Base-by-base conservation (phyloP, 2,888 invertebrate species). In the Muschampia plurimacula region DNA sequence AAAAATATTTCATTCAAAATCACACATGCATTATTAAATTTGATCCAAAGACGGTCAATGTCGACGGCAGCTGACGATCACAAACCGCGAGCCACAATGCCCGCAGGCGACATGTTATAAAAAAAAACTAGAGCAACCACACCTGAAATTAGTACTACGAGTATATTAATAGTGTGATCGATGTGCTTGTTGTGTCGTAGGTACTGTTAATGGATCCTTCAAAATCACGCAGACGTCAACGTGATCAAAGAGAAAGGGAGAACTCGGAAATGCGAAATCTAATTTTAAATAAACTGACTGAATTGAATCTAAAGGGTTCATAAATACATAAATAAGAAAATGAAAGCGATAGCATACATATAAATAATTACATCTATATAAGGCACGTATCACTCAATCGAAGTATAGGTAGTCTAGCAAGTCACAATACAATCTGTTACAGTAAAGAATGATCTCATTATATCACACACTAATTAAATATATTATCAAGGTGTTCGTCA, bases 31-130 rank as follows among this genome's bases (percentile, higher is more conserved):
- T 87, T 70, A 81, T 83, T 77, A 69, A 76, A 75, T 73, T 74
- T 69, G 73, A 55, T 74, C 64, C 70, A 75, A 86, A 87, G 82
- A 86, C 85, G 86, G 87, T 81, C 88, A 88, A 84, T 86, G 88
- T 84, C 85, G 81, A 71, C 82, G 69, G 78, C 77, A 80, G 75
- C 78, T 79, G 78, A 70, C 75, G 76, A 79, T 75, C 78, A 74
- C 77, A 78, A 67, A 72, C 71, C 71, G 60, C 71, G 49, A 62
- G 71, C 66, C 66, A 28, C 71, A 71, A 44, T 13, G 71, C 71
- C 67, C 71, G 71, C 71, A 72, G 66, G 71, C 71, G 65, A 71
- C 74, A 68, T 71, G 67, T 22, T 67, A 41, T 65, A 22, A 74
- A 66, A 66, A 66, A 80, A 80, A 82, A 81, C 79, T 80, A 68